Base-by-base conservation (phyloP, 2,888 invertebrate genomes). In the Plebejus melissa region DNA sequence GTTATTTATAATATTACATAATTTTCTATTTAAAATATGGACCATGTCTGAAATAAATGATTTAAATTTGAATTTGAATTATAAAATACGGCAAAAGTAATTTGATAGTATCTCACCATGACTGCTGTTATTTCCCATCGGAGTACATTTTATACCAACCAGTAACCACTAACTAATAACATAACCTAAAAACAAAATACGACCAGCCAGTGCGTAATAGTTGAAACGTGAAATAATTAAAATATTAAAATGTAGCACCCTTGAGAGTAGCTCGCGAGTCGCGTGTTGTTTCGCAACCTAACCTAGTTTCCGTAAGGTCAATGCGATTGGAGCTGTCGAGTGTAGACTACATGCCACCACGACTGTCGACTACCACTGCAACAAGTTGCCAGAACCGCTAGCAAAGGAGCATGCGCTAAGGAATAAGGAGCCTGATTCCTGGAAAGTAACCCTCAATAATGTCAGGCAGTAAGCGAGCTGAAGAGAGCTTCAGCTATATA, bases 251-350 rank as follows among this genome's bases (percentile, higher is more conserved):
- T 65, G 60, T 65, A 22, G 32, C 65, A 65, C 65, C 65, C 65
- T 16, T 65, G 32, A 65, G 32, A 65, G 32, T 2, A 5, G 65
- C 16, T 65, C 65, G 65, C 65, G 32, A 65, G 65, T 9, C 71
- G 41, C 71, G 71, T 11, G 46, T 22, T n/a, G 46, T 41, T 71
- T 46, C 71, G 71, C 28, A 71, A 28, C 7, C 71, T 71, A 46
- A 28, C 71, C 71, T 46, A 71, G 46, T 71, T 70, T 50, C 28
- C 46, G 71, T 46, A 71, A 71, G 71, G 71, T 71, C 71, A 41
- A 41, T 41, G 71, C 71, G 41, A 41, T 36, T 28, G 32, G 32
- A 32, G 32, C 32, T 32, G 32, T 32, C 32, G 32, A 32, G 32
- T 58, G 58, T n/a, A 7, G 58, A 11, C 13, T 13, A 13, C 5